Evolutionary conservation across 2,797 vertebrate species (phyloP).

Genomic region (Tarsius wallacei): DNA sequence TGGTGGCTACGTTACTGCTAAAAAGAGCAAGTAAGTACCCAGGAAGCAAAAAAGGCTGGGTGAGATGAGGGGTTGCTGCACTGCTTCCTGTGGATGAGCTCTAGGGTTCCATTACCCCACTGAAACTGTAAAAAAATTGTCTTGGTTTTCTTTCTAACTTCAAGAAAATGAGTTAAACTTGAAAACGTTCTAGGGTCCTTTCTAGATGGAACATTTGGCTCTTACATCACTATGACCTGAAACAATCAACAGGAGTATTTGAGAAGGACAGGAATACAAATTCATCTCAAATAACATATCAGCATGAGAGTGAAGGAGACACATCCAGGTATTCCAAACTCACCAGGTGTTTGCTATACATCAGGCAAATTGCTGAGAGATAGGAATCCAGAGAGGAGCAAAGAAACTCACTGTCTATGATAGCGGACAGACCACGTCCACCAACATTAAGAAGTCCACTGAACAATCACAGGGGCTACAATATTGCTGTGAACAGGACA

Average conservation of each 20-base stretch:
- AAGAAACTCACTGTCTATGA: not conserved
- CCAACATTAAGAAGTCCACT: too few species aligned
- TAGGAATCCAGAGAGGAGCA: not conserved
- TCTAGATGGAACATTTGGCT: not conserved
- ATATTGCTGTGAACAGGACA: fast-evolving
- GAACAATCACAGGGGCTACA: not conserved
- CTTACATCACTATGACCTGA: not conserved
- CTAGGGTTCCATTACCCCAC: not conserved
- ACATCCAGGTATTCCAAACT: not conserved
- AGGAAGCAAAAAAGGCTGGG: not conserved
- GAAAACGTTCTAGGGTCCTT: not conserved
- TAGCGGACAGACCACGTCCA: not conserved
- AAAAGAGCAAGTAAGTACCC: not conserved
- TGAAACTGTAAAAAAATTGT: not conserved
- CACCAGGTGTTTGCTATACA: not conserved
- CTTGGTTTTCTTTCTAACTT: not conserved
- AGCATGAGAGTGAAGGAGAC: not conserved
- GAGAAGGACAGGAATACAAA: not conserved
- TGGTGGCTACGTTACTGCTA: not conserved
- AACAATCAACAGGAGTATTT: not conserved
- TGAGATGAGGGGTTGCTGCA: not conserved
- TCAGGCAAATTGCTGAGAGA: not conserved
- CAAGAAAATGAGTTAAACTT: not conserved
- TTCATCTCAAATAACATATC: not conserved
- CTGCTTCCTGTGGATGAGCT: fast-evolving